phyloP scores from a whole-genome alignment of 53 echinoderm and acorn worm genomes.

The Astropecten irregularis region DNA sequence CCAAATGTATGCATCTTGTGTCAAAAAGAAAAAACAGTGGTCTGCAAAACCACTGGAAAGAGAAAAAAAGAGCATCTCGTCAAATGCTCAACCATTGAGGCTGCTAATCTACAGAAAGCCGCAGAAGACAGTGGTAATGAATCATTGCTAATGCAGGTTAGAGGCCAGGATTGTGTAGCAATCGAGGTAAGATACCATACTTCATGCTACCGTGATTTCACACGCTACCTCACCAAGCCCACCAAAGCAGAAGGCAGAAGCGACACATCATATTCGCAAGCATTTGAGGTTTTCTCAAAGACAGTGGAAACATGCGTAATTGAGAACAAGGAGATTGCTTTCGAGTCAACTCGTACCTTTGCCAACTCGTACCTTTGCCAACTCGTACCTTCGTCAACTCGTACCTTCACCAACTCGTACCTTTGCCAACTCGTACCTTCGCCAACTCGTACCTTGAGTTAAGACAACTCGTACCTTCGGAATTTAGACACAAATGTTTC shows the following conservation, averaged over 20 bases:
- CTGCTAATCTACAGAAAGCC: conserved; percentile 20
- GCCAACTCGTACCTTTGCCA: too few species aligned
- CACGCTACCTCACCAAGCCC: not conserved
- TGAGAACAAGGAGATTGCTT: conserved; percentile 18
- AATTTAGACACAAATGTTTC: too few species aligned
- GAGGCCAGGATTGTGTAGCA: conserved; percentile 41
- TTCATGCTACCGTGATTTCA: conserved; percentile 19
- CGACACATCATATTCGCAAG: not conserved
- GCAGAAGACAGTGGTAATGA: not conserved
- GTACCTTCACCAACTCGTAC: too few species aligned
- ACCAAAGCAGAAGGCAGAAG: not conserved
- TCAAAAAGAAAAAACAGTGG: not conserved
- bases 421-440: too few species aligned
- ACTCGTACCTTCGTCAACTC: too few species aligned
- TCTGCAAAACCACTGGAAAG: not conserved
- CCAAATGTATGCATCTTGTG: not conserved
- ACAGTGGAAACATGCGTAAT: not conserved
- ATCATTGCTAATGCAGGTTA: conserved; percentile 14
- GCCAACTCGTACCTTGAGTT: too few species aligned
- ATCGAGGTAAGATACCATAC: conserved; percentile 44
- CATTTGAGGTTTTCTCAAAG: not conserved
- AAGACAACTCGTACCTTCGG: too few species aligned
- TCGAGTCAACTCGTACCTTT: too few species aligned
- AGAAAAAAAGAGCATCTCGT: conserved; percentile 20
- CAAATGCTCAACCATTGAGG: conserved; percentile 30